Base-by-base conservation (phyloP, 2,113 vertebrate genomes). In the Hemiprocne comata region DNA sequence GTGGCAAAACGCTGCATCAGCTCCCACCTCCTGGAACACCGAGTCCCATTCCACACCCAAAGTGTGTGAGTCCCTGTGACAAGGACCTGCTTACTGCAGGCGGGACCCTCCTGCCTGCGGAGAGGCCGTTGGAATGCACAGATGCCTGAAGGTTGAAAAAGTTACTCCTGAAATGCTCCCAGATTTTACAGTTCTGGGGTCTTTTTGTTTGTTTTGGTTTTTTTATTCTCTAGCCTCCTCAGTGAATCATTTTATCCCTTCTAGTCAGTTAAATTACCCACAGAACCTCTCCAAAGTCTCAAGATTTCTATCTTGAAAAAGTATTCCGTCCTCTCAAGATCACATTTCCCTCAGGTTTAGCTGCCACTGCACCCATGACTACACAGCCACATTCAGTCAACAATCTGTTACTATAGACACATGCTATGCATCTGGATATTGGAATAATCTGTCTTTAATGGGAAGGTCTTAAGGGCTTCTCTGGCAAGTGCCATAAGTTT, bases 371-470 rank as follows among this genome's bases (percentile, higher is more conserved):
- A 54, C 13, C 78, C 9, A 3, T 73, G 64, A 72, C 54, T 2
- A 44, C 38, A 9, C 18, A 88, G 82, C 46, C 85, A 80, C 38
- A 25, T 17, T 86, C 87, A 62, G 69, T 65, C 78, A 79, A 9
- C 46, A 4, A 31, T 13, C 58, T 64, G 20, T 6, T 91, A 51
- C 78, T 51, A 64, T 0, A 62, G 71, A 64, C 9, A 64, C 33
- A 17, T 1, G 4, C 36, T 42, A 62, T 0, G 16, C 54, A 64
- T 48, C 50, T 55, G 64, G 10, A 70, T 38, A 64, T 8, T 46
- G 61, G n/a, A 94, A 89, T 90, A 64, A 94, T 86, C 93, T 78
- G 76, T 91, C 87, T 92, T 80, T 61, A 84, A 90, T 23, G 34
- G 64, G 40, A 83, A 92, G 44, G 53, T 53, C 92, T 88, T 44